Conservation (phyloP, 2,888 invertebrate species). For the Coelogynopora nodosa region DNA sequence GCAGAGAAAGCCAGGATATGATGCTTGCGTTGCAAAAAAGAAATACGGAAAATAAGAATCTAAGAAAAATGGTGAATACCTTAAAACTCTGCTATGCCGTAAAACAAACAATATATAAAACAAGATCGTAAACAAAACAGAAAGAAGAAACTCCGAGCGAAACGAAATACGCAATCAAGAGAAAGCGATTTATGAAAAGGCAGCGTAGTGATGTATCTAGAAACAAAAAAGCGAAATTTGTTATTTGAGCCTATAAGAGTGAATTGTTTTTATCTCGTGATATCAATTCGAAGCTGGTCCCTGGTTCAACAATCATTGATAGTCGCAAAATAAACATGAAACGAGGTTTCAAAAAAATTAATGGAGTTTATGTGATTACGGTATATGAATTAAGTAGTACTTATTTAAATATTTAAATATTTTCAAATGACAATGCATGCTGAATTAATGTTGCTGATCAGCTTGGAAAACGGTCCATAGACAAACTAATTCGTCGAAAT, state of each 20-base stretch:
- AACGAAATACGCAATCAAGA: conserved; percentile 4
- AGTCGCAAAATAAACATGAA: conserved; percentile 15
- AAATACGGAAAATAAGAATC: conserved; percentile 18
- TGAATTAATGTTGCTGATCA: too few relatives aligned
- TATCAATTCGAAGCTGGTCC: conserved; percentile 27
- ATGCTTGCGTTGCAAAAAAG: neutral
- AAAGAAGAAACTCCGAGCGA: neutral
- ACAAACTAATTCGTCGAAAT: too few relatives aligned
- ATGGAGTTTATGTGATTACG: too few relatives aligned
- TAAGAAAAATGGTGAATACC: conserved; percentile 24
- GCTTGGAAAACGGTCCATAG: too few relatives aligned
- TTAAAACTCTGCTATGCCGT: conserved; percentile 24
- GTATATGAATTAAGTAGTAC: too few relatives aligned
- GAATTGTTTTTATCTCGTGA: conserved; percentile 23
- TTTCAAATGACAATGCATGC: too few relatives aligned
- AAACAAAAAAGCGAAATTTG: conserved; percentile 28
- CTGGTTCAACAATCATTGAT: conserved; percentile 26
- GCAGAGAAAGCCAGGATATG: conserved; percentile 8
- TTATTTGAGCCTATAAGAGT: conserved; percentile 25
- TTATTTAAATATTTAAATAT: too few relatives aligned
- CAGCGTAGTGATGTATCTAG: conserved; percentile 26
- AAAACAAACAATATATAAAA: conserved; percentile 25
- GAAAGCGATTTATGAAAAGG: conserved; percentile 31
- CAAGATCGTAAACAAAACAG: conserved; percentile 16
- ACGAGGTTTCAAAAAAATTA: conserved; percentile 11